These are phyloP conservation scores for Orchestia grillus DNA, from an alignment of 1,140 invertebrate genomes.

Conservation along the genomic window DNA sequence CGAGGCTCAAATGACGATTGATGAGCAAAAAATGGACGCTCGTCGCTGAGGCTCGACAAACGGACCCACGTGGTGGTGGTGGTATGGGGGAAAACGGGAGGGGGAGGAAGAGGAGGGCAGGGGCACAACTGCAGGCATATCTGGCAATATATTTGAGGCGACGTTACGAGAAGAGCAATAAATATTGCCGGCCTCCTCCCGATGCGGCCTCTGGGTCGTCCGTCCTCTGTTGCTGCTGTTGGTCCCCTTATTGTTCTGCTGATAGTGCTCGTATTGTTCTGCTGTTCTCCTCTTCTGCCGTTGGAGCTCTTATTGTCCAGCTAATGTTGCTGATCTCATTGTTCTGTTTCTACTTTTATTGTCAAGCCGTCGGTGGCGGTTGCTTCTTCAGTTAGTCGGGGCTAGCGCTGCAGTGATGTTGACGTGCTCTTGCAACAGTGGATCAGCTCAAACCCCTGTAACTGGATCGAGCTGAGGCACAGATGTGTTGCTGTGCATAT, in stretches of 20 bases:
- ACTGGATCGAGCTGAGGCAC: not conserved
- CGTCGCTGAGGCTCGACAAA: not conserved
- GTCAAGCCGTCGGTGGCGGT: too few relatives aligned
- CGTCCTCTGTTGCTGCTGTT: conserved; percentile 11
- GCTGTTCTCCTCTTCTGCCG: not conserved
- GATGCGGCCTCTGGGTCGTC: conserved; percentile 29
- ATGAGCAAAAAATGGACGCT: not conserved
- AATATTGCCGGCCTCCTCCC: conserved; percentile 44
- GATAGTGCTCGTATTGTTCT: not conserved
- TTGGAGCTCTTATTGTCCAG: not conserved
- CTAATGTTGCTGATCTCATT: not conserved
- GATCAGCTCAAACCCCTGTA: not conserved
- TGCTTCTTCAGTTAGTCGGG: not conserved
- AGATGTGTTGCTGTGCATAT: not conserved
- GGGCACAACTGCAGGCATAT: conserved; percentile 50
- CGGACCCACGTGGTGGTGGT: not conserved
- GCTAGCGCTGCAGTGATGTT: not conserved
- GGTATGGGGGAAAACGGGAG: not conserved
- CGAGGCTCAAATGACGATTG: not conserved
- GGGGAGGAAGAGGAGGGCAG: not conserved
- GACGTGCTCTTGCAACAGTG: not conserved
- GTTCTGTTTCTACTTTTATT: not conserved
- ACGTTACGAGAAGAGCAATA: conserved; percentile 55
- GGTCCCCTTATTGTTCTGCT: not conserved
- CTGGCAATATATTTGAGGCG: conserved; percentile 54